Evolutionary conservation across 2,113 vertebrate species (phyloP).

Genomic region (Nestor notabilis): DNA sequence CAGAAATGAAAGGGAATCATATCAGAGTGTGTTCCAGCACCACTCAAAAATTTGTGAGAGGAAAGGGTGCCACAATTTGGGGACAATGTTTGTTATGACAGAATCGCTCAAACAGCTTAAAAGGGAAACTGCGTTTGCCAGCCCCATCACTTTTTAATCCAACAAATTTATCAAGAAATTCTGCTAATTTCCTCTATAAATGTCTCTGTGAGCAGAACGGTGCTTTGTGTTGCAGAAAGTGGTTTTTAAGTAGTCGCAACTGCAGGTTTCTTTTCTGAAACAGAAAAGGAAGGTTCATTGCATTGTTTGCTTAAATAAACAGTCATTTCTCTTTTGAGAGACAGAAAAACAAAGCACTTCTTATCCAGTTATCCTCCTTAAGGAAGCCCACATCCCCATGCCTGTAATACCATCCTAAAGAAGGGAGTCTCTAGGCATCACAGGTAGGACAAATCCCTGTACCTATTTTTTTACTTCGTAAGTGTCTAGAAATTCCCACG

Average conservation of each 20-base stretch:
- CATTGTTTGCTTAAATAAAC: not conserved
- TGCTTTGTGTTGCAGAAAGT: not conserved
- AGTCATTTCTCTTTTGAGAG: slow-evolving; percentile 19
- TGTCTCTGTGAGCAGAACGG: slow-evolving; percentile 35
- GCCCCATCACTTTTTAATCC: slow-evolving; percentile 57
- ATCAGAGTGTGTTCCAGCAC: slow-evolving; percentile 69
- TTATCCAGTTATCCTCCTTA: not conserved
- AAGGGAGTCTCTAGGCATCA: not conserved
- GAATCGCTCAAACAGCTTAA: slow-evolving; percentile 62
- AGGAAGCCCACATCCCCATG: not conserved
- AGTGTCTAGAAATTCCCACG: not conserved
- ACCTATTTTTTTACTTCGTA: not conserved
- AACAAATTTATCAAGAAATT: slow-evolving; percentile 67
- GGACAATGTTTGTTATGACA: slow-evolving; percentile 77
- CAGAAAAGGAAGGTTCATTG: not conserved
- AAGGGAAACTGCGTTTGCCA: slow-evolving; percentile 58
- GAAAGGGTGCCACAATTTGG: slow-evolving; percentile 59
- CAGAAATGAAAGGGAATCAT: slow-evolving; percentile 75
- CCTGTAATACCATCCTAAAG: not conserved
- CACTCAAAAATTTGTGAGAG: slow-evolving; percentile 66
- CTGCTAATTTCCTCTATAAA: slow-evolving; percentile 57
- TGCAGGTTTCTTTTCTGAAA: slow-evolving; percentile 10
- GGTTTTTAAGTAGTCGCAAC: slow-evolving; percentile 24
- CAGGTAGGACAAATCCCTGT: not conserved
- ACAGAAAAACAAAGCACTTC: slow-evolving; percentile 9